Evolutionary conservation across 2,113 vertebrate genomes (phyloP).

Genomic region (Scophthalmus maximus): DNA sequence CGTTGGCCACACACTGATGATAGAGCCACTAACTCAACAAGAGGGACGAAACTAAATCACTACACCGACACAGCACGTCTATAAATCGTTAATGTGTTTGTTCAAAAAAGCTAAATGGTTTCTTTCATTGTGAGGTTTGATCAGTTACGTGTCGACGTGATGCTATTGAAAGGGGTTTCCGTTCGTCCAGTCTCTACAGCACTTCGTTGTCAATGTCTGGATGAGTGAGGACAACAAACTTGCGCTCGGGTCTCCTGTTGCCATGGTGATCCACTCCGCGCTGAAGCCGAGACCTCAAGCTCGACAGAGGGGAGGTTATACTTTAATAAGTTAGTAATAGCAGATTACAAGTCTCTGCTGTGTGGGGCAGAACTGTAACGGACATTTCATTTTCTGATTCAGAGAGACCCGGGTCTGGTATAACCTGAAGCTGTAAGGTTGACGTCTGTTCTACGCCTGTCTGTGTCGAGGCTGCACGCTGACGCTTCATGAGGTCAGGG

Average conservation of each 20-base stretch:
- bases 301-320: slow-evolving; percentile 15
- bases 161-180: background rate
- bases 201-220: background rate
- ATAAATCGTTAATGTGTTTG: background rate
- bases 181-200: background rate
- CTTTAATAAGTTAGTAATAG: slow-evolving; percentile 11
- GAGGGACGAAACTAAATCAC: no score
- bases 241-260: slow-evolving; percentile 23
- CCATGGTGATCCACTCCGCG: slow-evolving; percentile 47
- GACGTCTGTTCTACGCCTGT: no score
- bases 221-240: slow-evolving; percentile 2
- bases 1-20: no score
- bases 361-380: slow-evolving; percentile 3
- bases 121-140: background rate
- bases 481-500: background rate
- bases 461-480: background rate
- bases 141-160: background rate
- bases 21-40: no score
- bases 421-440: background rate
- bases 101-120: background rate
- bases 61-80: background rate
- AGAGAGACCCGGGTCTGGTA: background rate
- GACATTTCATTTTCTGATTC: background rate
- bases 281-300: slow-evolving; percentile 20
- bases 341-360: slow-evolving; percentile 18